These are phyloP conservation scores for Hypselothyrea guttata DNA, from an alignment of 2,888 invertebrate species.

Conservation along the genomic window DNA sequence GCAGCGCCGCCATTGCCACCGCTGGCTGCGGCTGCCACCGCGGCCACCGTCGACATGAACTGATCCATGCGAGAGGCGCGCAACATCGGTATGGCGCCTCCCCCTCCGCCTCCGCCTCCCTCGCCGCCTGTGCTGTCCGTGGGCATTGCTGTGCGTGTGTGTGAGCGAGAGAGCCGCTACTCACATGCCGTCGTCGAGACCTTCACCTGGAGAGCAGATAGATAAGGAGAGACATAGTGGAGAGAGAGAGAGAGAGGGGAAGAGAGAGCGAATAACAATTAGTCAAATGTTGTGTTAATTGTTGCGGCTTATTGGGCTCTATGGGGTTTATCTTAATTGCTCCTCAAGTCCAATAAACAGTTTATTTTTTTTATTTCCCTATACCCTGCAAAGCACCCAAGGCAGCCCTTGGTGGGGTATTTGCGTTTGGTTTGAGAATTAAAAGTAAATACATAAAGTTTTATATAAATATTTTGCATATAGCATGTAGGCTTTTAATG, in stretches of 20 bases:
- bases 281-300: constrained; percentile 67
- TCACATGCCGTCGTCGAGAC: constrained; percentile 62
- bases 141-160: constrained; percentile 68
- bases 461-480: too few relatives aligned
- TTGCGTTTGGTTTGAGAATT: too few relatives aligned
- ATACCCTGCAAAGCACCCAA: constrained; percentile 18
- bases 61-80: constrained; percentile 85
- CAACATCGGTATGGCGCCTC: constrained; percentile 78
- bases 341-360: constrained; percentile 65
- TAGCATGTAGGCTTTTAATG: too few relatives aligned
- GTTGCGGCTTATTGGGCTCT: constrained; percentile 59
- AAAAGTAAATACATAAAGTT: too few relatives aligned
- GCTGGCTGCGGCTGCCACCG: constrained; percentile 61
- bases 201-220: constrained; percentile 43
- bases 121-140: constrained; percentile 75
- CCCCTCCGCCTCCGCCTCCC: constrained; percentile 66
- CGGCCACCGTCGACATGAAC: constrained; percentile 83
- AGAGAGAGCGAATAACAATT: constrained; percentile 56
- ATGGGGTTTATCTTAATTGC: constrained; percentile 71
- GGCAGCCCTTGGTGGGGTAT: background rate
- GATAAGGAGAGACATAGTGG: background rate
- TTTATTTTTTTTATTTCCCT: constrained; percentile 29
- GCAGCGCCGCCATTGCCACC: constrained; percentile 81
- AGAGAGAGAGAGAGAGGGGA: constrained; percentile 1
- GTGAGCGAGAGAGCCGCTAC: constrained; percentile 23